phyloP scores from a whole-genome alignment of 1,140 invertebrate genomes.

The Bombus balteatus region DNA sequence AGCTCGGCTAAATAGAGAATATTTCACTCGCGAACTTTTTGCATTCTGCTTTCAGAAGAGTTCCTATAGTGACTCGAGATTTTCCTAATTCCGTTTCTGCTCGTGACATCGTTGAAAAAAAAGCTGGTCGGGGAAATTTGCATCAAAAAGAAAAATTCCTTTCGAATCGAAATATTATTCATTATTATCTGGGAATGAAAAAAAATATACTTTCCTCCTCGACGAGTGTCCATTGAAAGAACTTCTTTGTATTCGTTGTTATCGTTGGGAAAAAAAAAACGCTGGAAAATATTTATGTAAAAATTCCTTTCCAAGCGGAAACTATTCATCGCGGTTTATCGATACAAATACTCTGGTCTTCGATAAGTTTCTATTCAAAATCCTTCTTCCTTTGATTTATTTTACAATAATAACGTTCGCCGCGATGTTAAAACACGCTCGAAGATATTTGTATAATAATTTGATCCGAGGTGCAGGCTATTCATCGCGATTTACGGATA shows the following conservation, averaged over 20 bases:
- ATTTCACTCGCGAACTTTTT: slow-evolving; percentile 31
- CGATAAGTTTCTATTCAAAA: background rate
- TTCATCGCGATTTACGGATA: background rate
- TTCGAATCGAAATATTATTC: background rate
- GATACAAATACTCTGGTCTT: background rate
- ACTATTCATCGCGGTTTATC: no score
- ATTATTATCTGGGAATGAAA: background rate
- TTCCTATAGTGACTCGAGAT: slow-evolving; percentile 8
- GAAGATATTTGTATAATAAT: background rate
- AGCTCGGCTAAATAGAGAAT: slow-evolving; percentile 42
- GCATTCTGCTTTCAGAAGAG: slow-evolving; percentile 23
- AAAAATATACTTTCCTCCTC: no score
- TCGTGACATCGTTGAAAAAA: background rate
- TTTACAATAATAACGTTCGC: background rate
- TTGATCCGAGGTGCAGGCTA: no score
- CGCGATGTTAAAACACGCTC: background rate
- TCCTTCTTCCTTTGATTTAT: background rate
- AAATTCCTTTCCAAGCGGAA: no score
- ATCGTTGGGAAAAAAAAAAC: no score
- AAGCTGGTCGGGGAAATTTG: background rate
- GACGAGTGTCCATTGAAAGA: no score
- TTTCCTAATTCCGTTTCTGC: slow-evolving; percentile 7
- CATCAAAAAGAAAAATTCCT: background rate
- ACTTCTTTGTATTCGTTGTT: no score
- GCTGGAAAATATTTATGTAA: no score